phyloP scores from a whole-genome alignment of 2,113 vertebrate species.

The Atherinomorus stipes region DNA sequence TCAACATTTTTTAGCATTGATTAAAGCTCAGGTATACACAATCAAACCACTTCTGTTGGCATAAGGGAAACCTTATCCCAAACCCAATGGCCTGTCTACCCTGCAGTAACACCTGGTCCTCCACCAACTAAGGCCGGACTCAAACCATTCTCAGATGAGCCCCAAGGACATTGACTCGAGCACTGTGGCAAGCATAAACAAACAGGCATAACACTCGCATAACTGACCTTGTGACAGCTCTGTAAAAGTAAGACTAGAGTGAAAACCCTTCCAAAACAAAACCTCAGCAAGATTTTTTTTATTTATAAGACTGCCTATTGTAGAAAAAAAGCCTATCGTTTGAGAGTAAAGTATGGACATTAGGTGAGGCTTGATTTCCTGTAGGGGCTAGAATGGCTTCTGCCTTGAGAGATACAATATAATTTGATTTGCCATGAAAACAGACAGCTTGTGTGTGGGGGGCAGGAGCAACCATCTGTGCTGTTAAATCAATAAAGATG shows the following conservation, averaged over 20 bases:
- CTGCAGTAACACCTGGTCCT: slow-evolving; percentile 62
- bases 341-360: slow-evolving; percentile 29
- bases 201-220: slow-evolving; percentile 40
- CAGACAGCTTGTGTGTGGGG: slow-evolving; percentile 32
- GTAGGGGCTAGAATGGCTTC: slow-evolving; percentile 22
- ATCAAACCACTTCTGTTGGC: slow-evolving; percentile 77
- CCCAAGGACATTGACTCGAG: slow-evolving; percentile 62
- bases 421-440: slow-evolving; percentile 60
- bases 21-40: slow-evolving; percentile 78
- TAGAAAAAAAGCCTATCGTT: slow-evolving; percentile 11
- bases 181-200: slow-evolving; percentile 66
- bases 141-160: slow-evolving; percentile 47
- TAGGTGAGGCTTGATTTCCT: slow-evolving; percentile 43
- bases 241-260: slow-evolving; percentile 16
- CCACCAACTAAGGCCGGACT: slow-evolving; percentile 40
- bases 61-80: slow-evolving; percentile 71
- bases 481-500: slow-evolving; percentile 58
- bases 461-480: slow-evolving; percentile 37
- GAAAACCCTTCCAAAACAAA: slow-evolving; percentile 4
- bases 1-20: slow-evolving; percentile 72
- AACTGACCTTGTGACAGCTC: slow-evolving; percentile 40
- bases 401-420: slow-evolving; percentile 40
- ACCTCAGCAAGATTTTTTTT: not conserved
- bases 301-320: slow-evolving; percentile 4
- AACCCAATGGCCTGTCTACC: slow-evolving; percentile 55